Percentiles rank a stretch among this genome's conserved stretches.
Conservation (phyloP, 2,113 vertebrate genomes). For the Melanotaenia duboulayi region DNA sequence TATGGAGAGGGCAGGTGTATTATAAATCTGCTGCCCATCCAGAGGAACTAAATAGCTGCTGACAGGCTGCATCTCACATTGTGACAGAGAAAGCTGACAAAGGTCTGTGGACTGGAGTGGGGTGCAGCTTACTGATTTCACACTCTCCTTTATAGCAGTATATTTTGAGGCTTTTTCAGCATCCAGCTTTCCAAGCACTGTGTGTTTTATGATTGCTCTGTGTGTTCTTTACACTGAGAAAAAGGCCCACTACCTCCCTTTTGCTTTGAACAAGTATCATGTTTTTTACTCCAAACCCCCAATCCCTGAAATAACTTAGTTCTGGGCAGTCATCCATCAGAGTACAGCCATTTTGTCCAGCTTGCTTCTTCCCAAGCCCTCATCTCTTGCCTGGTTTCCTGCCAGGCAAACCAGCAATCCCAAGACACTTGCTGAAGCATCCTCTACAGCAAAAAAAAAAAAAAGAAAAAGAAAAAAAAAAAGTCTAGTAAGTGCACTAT, state of each 20-base stretch:
- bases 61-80: constrained; percentile 46
- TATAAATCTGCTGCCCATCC: constrained; percentile 64
- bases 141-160: constrained; percentile 21
- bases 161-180: constrained; percentile 47
- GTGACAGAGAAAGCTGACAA: constrained; percentile 36
- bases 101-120: constrained; percentile 24
- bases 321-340: constrained; percentile 68
- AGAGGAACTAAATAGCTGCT: constrained; percentile 54
- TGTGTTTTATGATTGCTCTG: constrained; percentile 51
- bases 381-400: constrained; percentile 53
- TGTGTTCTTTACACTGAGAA: constrained; percentile 52
- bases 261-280: constrained; percentile 44
- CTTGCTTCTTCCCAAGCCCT: constrained; percentile 43
- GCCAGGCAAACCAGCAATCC: constrained; percentile 56
- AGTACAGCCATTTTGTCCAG: constrained; percentile 48
- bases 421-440: constrained; percentile 44
- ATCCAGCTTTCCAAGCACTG: constrained; percentile 37
- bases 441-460: constrained; percentile 35
- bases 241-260: neutral
- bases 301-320: constrained; percentile 62
- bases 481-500: constrained; percentile 15
- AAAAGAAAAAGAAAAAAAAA: constrained; percentile 36
- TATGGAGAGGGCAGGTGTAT: constrained; percentile 35
- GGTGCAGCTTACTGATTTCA: constrained; percentile 32
- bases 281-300: constrained; percentile 43